Conservation (phyloP, 2,113 vertebrate species). For the Rhinopomastus cyanomelas region DNA sequence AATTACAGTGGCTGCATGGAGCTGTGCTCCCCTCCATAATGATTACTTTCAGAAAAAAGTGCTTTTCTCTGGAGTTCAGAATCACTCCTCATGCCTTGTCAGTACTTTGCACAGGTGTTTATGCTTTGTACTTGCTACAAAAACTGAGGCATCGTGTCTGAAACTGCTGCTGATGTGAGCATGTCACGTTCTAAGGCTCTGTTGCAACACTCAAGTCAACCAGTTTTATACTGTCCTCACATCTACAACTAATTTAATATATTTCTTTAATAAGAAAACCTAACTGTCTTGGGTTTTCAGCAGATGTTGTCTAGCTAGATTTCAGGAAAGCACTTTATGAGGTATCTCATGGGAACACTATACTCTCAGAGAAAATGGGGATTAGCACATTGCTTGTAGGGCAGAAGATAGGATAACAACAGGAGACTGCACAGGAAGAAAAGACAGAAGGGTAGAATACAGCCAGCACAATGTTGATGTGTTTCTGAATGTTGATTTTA, state of each 20-base stretch:
- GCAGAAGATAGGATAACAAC: not conserved
- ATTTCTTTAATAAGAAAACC: not conserved
- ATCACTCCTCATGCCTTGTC: not conserved
- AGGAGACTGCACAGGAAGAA: not conserved
- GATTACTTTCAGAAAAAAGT: constrained; percentile 9
- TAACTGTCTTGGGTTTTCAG: not conserved
- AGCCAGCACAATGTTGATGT: not conserved
- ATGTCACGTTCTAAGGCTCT: not conserved
- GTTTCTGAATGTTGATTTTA: not conserved
- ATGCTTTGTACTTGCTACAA: not conserved
- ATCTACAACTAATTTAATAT: not conserved
- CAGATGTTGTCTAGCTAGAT: not conserved
- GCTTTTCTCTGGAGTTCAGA: not conserved
- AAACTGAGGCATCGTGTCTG: not conserved
- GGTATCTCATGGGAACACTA: not conserved
- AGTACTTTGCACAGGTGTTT: not conserved
- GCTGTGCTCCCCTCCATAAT: not conserved
- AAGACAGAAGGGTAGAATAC: not conserved
- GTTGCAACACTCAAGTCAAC: not conserved
- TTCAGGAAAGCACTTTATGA: not conserved
- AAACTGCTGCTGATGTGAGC: not conserved
- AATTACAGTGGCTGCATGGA: constrained; percentile 17
- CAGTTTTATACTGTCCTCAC: not conserved
- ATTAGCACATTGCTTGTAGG: not conserved
- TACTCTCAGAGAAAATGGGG: not conserved